Evolutionary conservation across 2,797 vertebrate species (phyloP), one percentile per base, ranked within the genome.

Genomic region (Hybognathus amarus): DNA sequence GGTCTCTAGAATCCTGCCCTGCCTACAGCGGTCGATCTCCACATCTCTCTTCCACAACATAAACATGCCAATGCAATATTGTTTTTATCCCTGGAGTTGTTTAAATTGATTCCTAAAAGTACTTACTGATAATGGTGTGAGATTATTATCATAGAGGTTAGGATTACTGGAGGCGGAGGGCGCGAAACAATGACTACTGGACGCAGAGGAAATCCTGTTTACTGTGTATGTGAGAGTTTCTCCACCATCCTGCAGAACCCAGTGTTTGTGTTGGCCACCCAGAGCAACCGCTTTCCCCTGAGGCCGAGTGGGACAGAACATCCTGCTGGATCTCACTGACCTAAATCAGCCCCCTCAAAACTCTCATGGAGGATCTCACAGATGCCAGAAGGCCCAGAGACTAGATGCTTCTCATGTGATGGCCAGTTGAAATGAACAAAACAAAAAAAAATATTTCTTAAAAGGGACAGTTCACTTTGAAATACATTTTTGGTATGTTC

Each of bases 111-210:
- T 88, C 63, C 59, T 74, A 64, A 87, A n/a, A 86, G 77, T n/a
- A 70, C 78, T 82, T 83, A 87, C 83, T n/a, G n/a, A n/a, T 66
- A 79, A 80, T 45, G 42, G n/a, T 3, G 5, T 30, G 40, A 81
- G 86, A 85, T 84, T 82, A 74, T 75, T 77, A 85, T 88, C 74
- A 77, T 27, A 69, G 42, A 86, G 70, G 84, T 86, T 86, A 88
- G 87, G 80, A 73, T 73, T 82, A 76, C 68, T 75, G 59, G n/a
- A 27, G 50, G 33, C 11, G 61, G 70, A 79, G 45, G 77, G 71
- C n/a, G 45, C 71, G 82, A 87, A 91, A 92, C 92, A 92, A 93
- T 90, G 90, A 90, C 90, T 92, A 92, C 92, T 93, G 91, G 90
- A 90, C 59, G 52, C 59, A n/a, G 81, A 92, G 91, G 90, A 92